Evolutionary conservation across 2,888 invertebrate species (phyloP).

Genomic region (Ornithoptera priamus): DNA sequence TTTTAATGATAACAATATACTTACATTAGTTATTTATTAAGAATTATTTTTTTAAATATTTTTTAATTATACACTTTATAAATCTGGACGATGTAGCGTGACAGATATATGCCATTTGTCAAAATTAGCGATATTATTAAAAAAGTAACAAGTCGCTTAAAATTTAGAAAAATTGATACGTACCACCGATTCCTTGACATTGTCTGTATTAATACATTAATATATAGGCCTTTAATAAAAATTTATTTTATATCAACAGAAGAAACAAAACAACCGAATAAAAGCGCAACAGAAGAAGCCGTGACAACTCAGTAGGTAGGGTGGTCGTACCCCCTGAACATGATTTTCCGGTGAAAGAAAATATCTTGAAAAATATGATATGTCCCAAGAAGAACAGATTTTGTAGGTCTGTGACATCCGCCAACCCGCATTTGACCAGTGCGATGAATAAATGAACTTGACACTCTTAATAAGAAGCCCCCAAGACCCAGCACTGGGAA

Average conservation of each 20-base stretch:
- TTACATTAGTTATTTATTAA: conserved; percentile 22
- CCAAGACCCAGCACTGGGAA: too few relatives aligned
- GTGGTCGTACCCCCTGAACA: too few relatives aligned
- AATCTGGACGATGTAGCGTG: conserved; percentile 7
- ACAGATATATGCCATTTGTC: conserved; percentile 7
- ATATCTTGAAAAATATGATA: neutral
- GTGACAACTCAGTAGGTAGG: too few relatives aligned
- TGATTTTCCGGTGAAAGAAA: neutral
- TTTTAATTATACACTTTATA: conserved; percentile 11
- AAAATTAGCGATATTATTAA: conserved; percentile 3
- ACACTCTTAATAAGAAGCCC: too few relatives aligned
- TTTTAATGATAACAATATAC: conserved; percentile 22
- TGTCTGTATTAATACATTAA: neutral
- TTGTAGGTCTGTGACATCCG: too few relatives aligned
- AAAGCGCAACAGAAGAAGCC: too few relatives aligned
- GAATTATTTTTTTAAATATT: conserved; percentile 19
- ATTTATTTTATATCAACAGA: neutral
- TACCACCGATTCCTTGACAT: neutral
- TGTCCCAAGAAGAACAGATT: neutral
- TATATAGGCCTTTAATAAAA: neutral
- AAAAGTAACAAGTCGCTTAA: neutral
- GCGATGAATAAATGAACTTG: too few relatives aligned
- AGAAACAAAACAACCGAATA: neutral
- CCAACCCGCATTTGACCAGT: too few relatives aligned
- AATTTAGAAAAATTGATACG: neutral